A percentile compares a stretch with the other conserved stretches of the same genome.
These are phyloP conservation scores for Ceratotherium simum DNA, from an alignment of 2,113 vertebrate genomes.

Conservation along the genomic window DNA sequence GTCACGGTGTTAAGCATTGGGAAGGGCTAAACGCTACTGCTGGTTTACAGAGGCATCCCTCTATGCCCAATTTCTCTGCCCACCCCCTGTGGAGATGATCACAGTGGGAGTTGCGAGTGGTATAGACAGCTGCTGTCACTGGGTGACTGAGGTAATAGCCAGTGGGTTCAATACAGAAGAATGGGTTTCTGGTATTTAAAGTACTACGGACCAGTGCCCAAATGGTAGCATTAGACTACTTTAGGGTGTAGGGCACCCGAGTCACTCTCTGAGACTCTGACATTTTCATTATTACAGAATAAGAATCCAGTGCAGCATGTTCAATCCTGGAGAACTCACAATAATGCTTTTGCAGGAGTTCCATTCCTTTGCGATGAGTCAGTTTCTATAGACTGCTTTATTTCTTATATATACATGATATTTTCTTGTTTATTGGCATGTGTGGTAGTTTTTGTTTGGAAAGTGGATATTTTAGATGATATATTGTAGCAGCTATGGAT, in stretches of 20 bases:
- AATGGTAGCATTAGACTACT: background rate
- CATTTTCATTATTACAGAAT: conserved; percentile 3
- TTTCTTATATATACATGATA: background rate
- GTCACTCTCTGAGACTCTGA: background rate
- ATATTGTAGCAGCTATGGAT: background rate
- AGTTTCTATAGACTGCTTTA: background rate
- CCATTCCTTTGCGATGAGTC: background rate
- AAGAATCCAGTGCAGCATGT: background rate
- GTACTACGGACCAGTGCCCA: background rate
- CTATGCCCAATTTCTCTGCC: background rate
- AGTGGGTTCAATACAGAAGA: background rate
- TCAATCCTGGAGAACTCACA: background rate
- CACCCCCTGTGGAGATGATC: background rate
- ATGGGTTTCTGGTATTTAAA: conserved; percentile 19
- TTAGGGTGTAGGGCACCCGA: background rate
- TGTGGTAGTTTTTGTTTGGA: background rate
- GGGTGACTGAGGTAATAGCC: conserved; percentile 16
- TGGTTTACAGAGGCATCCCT: background rate
- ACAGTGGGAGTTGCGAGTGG: background rate
- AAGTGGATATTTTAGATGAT: background rate
- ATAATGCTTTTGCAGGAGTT: background rate
- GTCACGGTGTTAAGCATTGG: background rate
- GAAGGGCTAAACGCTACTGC: background rate
- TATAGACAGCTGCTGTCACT: background rate
- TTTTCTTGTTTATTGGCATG: background rate